Conservation (phyloP, 2,888 invertebrate species). For the Monoplex corrugatus region DNA sequence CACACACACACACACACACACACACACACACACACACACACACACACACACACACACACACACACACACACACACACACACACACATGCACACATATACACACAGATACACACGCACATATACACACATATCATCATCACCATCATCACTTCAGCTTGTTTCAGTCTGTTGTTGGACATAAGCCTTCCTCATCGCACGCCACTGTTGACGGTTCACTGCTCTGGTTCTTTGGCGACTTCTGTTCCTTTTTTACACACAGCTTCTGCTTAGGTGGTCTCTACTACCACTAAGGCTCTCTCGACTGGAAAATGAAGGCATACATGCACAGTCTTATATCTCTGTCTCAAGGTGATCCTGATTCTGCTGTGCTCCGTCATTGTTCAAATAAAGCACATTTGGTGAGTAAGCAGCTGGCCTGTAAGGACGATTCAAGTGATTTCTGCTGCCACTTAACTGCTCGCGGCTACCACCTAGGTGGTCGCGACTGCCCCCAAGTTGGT, state of each 20-base stretch:
- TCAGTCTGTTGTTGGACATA: too few relatives aligned
- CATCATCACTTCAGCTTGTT: too few relatives aligned
- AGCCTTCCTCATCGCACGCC: too few relatives aligned
- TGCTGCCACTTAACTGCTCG: constrained; percentile 35
- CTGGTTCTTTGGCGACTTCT: too few relatives aligned
- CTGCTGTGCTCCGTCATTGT: constrained; percentile 21
- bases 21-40: neutral
- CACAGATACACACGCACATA: neutral
- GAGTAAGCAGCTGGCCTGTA: constrained; percentile 47
- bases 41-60: neutral
- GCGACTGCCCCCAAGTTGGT: neutral
- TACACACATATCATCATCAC: neutral
- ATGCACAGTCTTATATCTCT: constrained; percentile 60
- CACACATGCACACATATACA: neutral
- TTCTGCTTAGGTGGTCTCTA: neutral
- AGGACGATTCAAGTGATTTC: constrained; percentile 39
- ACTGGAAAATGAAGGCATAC: too few relatives aligned
- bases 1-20: too few relatives aligned
- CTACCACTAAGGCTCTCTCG: neutral
- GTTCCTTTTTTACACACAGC: neutral
- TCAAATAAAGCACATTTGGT: constrained; percentile 52
- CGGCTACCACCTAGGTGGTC: neutral
- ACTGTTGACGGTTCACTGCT: too few relatives aligned
- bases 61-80: constrained; percentile 3
- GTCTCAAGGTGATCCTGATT: constrained; percentile 57